Base-by-base conservation (phyloP, 2,113 vertebrate genomes). In the Athene cunicularia region DNA sequence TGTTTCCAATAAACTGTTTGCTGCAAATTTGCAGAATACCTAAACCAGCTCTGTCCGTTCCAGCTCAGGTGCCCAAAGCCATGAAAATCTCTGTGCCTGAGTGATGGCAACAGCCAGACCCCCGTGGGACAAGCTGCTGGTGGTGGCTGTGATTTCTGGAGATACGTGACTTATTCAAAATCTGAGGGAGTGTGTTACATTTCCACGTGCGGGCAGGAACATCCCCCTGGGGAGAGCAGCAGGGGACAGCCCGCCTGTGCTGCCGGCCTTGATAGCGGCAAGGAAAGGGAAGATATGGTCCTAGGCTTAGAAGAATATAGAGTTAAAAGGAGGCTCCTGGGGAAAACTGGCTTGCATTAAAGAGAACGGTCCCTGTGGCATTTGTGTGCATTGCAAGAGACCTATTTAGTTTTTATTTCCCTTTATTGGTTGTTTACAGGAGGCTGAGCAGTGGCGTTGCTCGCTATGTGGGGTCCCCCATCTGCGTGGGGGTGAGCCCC, bases 181-280 rank as follows among this genome's bases (percentile, higher is more conserved):
- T 7, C 13, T 0, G 3, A 20, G 55, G 3, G 10, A 50, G 21
- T 1, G 12, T 19, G 50, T 35, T 30, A 6, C 4, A 0, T 47
- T 17, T 19, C 39, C 16, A 5, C 4, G 5, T 3, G 12, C 0
- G 3, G 66, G 56, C 80, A 75, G 83, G 63, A 85, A 0, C 20
- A 14, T 77, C 45, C 79, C 90, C 64, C 21, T 0, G 56, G 43
- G 45, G 33, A 30, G 55, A 55, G 67, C 8, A 30, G 86, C 17
- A 13, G 59, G 74, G 87, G 53, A 60, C 85, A 64, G 89, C 53
- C 28, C 6, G 6, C 70, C 28, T 12, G 35, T 39, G 56, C 33
- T 22, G 53, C 72, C 67, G 75, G 74, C 66, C 66, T 86, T 3
- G 26, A 49, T 39, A 77, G 90, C 20, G 14, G 83, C 3, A 50